phyloP scores from a whole-genome alignment of 2,113 vertebrate species.

The Symphodus melops region DNA sequence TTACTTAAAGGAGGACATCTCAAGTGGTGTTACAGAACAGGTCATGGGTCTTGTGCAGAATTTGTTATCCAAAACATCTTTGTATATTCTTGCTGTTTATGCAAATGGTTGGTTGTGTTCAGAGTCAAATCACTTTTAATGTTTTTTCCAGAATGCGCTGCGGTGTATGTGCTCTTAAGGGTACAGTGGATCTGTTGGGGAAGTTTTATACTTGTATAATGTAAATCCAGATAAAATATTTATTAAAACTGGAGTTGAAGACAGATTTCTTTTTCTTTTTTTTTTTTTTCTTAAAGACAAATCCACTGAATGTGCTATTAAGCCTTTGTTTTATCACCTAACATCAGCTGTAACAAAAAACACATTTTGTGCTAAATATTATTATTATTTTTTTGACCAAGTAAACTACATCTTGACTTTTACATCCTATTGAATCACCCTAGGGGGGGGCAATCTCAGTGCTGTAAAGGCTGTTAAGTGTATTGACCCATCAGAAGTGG shows the following conservation, averaged over 20 bases:
- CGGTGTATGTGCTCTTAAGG: not conserved
- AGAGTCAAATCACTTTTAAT: not conserved
- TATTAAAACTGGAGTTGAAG: too few relatives aligned
- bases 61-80: not conserved
- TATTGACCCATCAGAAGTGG: not conserved
- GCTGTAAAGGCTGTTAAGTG: too few relatives aligned
- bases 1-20: constrained; percentile 16
- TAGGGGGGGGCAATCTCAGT: not conserved
- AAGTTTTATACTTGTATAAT: too few relatives aligned
- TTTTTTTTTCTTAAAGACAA: not conserved
- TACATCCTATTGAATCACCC: constrained; percentile 3
- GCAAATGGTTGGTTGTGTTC: not conserved
- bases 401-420: not conserved
- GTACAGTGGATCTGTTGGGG: not conserved
- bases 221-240: too few relatives aligned
- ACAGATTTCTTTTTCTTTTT: too few relatives aligned
- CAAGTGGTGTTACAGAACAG: not conserved
- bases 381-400: not conserved
- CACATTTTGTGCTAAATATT: fast-evolving
- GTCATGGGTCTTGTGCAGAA: not conserved
- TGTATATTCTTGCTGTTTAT: not conserved
- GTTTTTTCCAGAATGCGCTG: not conserved
- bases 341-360: too few relatives aligned
- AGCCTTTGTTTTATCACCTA: not conserved
- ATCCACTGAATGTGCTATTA: not conserved